Evolutionary conservation across 2,888 invertebrate species (phyloP), one percentile per base, ranked within the genome.

Genomic region (Mermis nigrescens): DNA sequence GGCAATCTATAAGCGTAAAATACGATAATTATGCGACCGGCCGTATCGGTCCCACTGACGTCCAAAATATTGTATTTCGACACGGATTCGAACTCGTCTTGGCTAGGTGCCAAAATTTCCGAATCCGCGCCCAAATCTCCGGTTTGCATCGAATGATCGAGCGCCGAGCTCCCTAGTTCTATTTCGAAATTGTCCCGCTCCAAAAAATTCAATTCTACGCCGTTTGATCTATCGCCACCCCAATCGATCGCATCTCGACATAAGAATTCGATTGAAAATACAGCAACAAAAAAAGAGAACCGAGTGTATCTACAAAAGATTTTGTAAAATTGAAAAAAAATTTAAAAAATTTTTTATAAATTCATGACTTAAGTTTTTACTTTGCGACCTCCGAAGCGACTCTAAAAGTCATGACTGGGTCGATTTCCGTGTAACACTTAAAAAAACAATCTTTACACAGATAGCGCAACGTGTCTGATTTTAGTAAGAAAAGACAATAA

Each of bases 21-120:
- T 51, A 92, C 87, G 69, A 98, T 90, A 67, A 98, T 85, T 73
- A 94, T 88, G 64, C 94, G 81, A 26, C 94, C 94, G 67, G 84
- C 81, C 52, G 80, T 79, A 73, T 85, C 85, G 74, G 84, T 85
- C 22, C 84, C 85, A 61, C 84, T 83, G n/a, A 86, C 83, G 75
- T 86, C 85, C 24, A 86, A 82, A 65, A 86, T 85, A 26, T 83
- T 83, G 69, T 83, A 80, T 66, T 80, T 79, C 32, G 83, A 80
- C 62, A 86, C 82, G 69, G 84, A 84, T 58, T 78, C 76, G 72
- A 80, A 82, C 68, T 82, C 81, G 62, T 80, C 79, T n/a, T 45
- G 32, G 4, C 28, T 26, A 4, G n/a, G n/a, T n/a, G n/a, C 53
- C 27, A 27, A 26, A 31, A 38, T 12, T 38, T 38, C 38, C 7